phyloP scores from a whole-genome alignment of 2,797 vertebrate species.

The Pseudochirops cupreus region DNA sequence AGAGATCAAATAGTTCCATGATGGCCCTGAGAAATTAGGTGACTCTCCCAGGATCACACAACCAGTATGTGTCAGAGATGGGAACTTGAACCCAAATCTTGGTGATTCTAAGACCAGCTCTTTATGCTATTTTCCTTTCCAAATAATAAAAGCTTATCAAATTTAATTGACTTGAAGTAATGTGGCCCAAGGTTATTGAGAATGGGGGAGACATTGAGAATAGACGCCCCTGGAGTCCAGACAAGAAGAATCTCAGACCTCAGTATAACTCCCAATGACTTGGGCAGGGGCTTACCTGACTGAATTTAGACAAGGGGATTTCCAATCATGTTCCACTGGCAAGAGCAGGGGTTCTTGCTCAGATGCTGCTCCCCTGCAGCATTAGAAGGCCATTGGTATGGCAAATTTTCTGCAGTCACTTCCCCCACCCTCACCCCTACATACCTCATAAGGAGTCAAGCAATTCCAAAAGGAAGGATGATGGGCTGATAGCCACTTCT shows the following conservation, averaged over 20 bases:
- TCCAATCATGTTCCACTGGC: background rate
- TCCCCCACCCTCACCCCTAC: background rate
- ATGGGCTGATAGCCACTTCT: background rate
- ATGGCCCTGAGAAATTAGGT: background rate
- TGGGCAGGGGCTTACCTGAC: background rate
- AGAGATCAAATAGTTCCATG: background rate
- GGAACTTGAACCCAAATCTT: background rate
- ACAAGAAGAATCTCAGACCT: background rate
- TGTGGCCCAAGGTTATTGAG: background rate
- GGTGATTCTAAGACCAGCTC: background rate
- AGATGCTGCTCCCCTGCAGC: too few species aligned
- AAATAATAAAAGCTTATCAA: background rate
- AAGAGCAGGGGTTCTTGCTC: background rate
- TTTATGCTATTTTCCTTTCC: background rate
- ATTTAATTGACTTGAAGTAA: background rate
- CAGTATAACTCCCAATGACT: background rate
- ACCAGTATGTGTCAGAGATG: background rate
- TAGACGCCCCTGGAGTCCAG: background rate
- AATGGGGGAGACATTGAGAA: background rate
- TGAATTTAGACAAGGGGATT: background rate
- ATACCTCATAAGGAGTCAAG: background rate
- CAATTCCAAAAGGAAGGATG: background rate
- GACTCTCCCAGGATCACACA: background rate
- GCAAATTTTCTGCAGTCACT: background rate
- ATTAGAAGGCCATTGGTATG: background rate